A percentile compares a stretch with the other conserved stretches of the same genome.
Evolutionary conservation across 2,888 invertebrate species (phyloP).

Genomic region (Alsophila aescularia): DNA sequence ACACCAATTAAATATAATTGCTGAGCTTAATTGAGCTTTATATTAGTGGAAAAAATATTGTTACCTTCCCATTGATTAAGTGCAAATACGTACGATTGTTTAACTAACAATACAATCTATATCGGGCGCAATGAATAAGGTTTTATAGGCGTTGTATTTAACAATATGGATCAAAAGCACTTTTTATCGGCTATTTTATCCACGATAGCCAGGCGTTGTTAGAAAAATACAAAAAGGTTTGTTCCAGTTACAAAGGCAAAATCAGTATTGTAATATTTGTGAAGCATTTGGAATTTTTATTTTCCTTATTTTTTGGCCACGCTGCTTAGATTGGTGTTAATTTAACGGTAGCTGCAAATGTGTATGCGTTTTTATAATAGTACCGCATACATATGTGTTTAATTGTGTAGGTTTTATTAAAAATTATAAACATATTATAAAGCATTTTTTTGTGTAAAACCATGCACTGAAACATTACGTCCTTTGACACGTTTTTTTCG

Average conservation of each 20-base stretch:
- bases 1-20: neutral
- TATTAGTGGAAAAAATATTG: too few species aligned
- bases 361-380: too few species aligned
- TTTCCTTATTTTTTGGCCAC: constrained; percentile 1
- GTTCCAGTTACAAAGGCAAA: constrained; percentile 2
- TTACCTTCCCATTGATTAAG: constrained; percentile 14
- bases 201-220: constrained; percentile 11
- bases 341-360: neutral
- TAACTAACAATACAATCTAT: constrained; percentile 28
- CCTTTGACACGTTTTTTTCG: too few species aligned
- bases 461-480: too few species aligned
- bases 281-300: too few species aligned
- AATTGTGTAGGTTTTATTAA: too few species aligned
- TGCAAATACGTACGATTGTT: constrained; percentile 25
- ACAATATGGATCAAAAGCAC: constrained; percentile 12
- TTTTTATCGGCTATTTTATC: constrained; percentile 15
- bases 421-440: too few species aligned
- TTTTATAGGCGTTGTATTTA: constrained; percentile 22
- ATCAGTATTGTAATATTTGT: constrained; percentile 1
- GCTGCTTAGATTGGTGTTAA: neutral
- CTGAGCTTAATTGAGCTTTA: too few species aligned
- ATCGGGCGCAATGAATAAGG: constrained; percentile 23
- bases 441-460: too few species aligned
- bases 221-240: constrained; percentile 5
- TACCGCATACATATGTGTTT: too few species aligned